Percentiles rank a stretch among this genome's conserved stretches.
Evolutionary conservation across 53 echinoderm and acorn worm species (phyloP).

Genomic region (Mesocentrotus franciscanus): DNA sequence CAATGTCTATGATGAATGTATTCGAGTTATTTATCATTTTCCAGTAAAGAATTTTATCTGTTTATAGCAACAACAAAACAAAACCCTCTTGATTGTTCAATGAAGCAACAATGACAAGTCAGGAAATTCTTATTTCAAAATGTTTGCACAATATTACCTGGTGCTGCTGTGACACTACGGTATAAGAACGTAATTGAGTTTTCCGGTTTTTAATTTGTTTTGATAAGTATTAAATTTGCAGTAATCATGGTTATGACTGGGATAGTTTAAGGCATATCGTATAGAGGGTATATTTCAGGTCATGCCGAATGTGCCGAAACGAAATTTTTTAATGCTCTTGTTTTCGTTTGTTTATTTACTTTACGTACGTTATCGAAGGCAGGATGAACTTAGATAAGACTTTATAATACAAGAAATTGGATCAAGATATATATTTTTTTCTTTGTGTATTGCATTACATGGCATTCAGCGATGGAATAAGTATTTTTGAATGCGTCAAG

Average conservation of each 20-base stretch:
- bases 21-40: neutral
- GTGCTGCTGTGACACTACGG: neutral
- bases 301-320: slow-evolving; percentile 37
- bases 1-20: neutral
- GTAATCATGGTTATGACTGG: neutral
- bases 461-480: no score
- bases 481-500: no score
- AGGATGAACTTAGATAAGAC: neutral
- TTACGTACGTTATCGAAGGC: neutral
- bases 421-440: neutral
- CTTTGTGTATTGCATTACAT: neutral
- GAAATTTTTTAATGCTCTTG: neutral
- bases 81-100: no score
- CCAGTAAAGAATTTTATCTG: neutral
- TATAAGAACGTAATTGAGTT: neutral
- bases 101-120: neutral
- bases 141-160: neutral
- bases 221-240: neutral
- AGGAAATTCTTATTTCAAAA: neutral
- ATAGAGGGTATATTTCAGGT: slow-evolving; percentile 24
- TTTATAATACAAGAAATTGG: neutral
- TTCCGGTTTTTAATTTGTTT: neutral
- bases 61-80: neutral
- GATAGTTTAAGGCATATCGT: neutral
- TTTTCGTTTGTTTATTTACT: slow-evolving; percentile 12